Evolutionary conservation across 2,888 invertebrate genomes (phyloP), one percentile per base, ranked within the genome.

Genomic region (Oxyscelio sp.): DNA sequence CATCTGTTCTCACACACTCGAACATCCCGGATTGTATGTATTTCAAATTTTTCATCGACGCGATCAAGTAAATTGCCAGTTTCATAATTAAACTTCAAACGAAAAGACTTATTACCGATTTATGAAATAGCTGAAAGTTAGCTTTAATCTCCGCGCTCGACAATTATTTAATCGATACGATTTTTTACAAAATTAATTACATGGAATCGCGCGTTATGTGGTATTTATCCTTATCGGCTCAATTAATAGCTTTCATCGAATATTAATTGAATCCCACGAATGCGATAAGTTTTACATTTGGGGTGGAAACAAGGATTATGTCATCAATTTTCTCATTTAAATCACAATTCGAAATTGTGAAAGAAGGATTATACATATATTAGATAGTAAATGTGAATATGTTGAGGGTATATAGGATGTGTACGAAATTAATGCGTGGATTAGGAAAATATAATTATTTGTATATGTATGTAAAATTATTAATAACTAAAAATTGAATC

Each of bases 1-100:
- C n/a, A n/a, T n/a, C n/a, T n/a, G n/a, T 27, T 27, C 27, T 4
- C 27, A 27, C 27, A 27, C 27, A 27, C 27, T 5, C 4, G 6
- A 27, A 27, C 27, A 27, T 27, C 27, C 27, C 6, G 6, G 27
- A 27, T 27, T 27, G 27, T 6, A 27, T 6, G 27, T 27, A 6
- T 27, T 27, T 27, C 27, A n/a, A n/a, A 59, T 31, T 63, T 78
- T 63, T 63, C 38, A 43, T 52, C 40, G 5, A 13, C 40, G 40
- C 38, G 56, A 56, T 15, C 56, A 38, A 63, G 38, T 56, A 65
- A 73, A 80, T 80, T 71, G 65, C 52, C 31, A 66, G 73, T 73
- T 73, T 59, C 50, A 43, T 80, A 73, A 80, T 80, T 80, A 80
- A 66, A 80, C 73, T 52, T 71, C 56, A 27, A 21, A 43, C 45